Conservation (phyloP, 2,888 invertebrate genomes). For the Rapana venosa region DNA sequence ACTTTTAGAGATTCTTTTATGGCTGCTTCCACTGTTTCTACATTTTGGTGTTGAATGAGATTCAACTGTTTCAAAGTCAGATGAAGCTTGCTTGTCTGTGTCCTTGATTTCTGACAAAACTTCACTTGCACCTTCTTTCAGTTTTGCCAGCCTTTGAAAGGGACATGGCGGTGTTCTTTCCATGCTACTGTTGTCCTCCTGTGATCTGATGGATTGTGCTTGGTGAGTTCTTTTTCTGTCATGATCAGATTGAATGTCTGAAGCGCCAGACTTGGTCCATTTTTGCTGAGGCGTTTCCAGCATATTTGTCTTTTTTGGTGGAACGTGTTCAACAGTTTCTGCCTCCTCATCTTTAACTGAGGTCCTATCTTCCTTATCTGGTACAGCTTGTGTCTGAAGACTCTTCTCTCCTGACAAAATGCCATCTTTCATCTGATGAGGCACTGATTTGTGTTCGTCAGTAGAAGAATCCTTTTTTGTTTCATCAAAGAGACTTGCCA, state of each 20-base stretch:
- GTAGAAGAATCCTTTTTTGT: not conserved
- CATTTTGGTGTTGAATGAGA: not conserved
- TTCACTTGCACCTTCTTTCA: not conserved
- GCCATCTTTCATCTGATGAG: not conserved
- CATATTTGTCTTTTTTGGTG: not conserved
- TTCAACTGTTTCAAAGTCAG: not conserved
- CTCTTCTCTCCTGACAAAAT: not conserved
- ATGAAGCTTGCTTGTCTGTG: not conserved
- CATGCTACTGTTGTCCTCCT: not conserved
- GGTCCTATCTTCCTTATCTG: not conserved
- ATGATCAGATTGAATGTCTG: not conserved
- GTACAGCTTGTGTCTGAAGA: not conserved
- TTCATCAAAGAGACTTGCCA: not conserved
- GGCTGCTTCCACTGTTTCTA: not conserved
- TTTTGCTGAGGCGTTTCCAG: not conserved
- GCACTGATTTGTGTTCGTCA: not conserved
- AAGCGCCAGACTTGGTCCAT: not conserved
- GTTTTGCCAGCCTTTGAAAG: not conserved
- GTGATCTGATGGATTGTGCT: not conserved
- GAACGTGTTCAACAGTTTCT: not conserved
- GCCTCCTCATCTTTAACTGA: not conserved
- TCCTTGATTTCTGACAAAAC: not conserved
- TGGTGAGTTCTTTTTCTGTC: not conserved
- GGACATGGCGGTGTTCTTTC: not conserved
- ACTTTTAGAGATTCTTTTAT: not conserved